Conservation (phyloP, 2,888 invertebrate species). For the Lissonota sp. region DNA sequence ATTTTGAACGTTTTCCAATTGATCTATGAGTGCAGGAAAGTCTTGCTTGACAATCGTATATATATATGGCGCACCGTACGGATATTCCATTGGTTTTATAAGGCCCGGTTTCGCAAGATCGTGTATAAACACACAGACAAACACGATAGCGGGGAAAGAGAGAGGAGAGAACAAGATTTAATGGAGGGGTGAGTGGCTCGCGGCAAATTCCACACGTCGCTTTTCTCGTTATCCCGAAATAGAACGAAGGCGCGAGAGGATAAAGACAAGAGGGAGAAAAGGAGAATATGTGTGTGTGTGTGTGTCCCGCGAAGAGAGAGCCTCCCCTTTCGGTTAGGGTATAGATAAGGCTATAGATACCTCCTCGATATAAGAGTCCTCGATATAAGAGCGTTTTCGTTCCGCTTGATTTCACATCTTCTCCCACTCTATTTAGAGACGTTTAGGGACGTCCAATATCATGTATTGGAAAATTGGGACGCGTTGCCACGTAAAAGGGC, state of each 20-base stretch:
- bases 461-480: no score
- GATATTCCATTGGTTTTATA: conserved; percentile 48
- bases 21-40: no score
- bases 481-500: no score
- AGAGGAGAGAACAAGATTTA: conserved; percentile 56
- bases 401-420: no score
- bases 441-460: no score
- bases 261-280: conserved; percentile 24
- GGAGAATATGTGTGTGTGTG: background rate
- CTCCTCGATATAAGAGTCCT: no score
- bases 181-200: conserved; percentile 56
- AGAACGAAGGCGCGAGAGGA: conserved; percentile 59
- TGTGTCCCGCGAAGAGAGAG: conserved; percentile 8
- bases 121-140: conserved; percentile 14
- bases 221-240: conserved; percentile 63
- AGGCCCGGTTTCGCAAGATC: conserved; percentile 32
- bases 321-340: background rate
- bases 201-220: conserved; percentile 61
- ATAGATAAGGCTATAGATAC: background rate
- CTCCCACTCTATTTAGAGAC: no score
- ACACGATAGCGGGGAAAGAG: background rate
- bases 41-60: background rate
- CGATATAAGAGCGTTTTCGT: no score
- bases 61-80: conserved; percentile 8
- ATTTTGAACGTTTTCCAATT: no score